Percentiles rank a stretch among this genome's conserved stretches.
These are phyloP conservation scores for Cryptoblepharus egeriae DNA, from an alignment of 2,797 vertebrate genomes.

Conservation along the genomic window DNA sequence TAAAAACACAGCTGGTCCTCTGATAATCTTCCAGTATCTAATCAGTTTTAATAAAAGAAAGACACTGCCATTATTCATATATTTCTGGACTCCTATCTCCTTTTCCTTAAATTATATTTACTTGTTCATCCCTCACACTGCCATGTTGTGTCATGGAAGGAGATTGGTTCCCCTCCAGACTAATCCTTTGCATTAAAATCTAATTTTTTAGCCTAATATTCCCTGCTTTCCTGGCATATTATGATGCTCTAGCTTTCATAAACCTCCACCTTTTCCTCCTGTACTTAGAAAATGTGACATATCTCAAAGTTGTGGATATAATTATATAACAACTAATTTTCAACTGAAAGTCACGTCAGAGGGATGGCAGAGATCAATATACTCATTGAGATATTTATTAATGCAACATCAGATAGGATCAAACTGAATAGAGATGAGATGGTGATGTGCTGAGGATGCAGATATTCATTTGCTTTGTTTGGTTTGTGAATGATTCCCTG, in stretches of 20 bases:
- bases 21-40: slow-evolving; percentile 1
- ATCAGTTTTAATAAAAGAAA: background rate
- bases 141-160: background rate
- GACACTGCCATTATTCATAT: background rate
- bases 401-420: background rate
- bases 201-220: slow-evolving; percentile 17
- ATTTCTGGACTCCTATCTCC: background rate
- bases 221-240: background rate
- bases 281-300: background rate
- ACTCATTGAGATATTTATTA: background rate
- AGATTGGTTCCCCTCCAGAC: slow-evolving; percentile 13
- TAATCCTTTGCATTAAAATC: slow-evolving; percentile 16
- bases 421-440: background rate
- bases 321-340: background rate
- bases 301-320: background rate
- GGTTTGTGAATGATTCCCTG: background rate
- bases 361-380: background rate
- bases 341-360: background rate
- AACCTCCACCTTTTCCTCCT: background rate
- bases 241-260: background rate
- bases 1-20: background rate
- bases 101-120: slow-evolving; percentile 7
- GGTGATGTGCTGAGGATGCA: background rate
- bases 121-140: slow-evolving; percentile 4
- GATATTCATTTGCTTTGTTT: background rate